Conservation (phyloP, 2,797 vertebrate species). For the Alcedo quadribrachys region DNA sequence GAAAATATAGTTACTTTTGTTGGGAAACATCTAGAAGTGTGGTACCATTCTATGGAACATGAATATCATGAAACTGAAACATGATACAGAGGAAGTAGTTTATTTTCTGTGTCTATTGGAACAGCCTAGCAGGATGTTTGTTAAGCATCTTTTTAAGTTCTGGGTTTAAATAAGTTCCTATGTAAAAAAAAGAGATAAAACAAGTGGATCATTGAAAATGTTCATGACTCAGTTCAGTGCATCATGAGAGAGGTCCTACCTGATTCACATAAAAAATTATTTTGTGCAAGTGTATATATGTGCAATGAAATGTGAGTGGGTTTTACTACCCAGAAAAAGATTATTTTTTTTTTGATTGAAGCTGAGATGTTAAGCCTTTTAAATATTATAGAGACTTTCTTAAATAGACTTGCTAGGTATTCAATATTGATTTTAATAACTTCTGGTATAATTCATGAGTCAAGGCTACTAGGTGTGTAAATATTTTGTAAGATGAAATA, state of each 20-base stretch:
- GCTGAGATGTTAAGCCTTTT: neutral
- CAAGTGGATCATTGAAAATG: neutral
- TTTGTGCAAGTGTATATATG: neutral
- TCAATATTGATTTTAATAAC: neutral
- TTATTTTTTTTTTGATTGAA: neutral
- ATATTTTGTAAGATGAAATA: neutral
- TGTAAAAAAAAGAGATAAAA: neutral
- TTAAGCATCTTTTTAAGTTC: constrained; percentile 1
- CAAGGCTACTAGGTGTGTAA: neutral
- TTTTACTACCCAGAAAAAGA: neutral
- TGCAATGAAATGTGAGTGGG: neutral
- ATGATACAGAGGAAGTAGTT: neutral
- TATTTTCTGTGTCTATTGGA: neutral
- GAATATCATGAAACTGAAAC: neutral
- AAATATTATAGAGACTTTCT: neutral
- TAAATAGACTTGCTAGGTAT: neutral
- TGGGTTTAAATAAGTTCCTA: neutral
- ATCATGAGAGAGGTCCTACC: neutral
- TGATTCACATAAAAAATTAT: neutral
- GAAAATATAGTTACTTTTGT: neutral
- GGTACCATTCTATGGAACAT: neutral
- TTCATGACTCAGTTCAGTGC: neutral
- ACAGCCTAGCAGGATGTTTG: neutral
- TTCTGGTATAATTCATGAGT: neutral
- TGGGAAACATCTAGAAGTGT: neutral